Base-by-base conservation (phyloP, 1,140 invertebrate genomes). In the Homalodisca vitripennis region DNA sequence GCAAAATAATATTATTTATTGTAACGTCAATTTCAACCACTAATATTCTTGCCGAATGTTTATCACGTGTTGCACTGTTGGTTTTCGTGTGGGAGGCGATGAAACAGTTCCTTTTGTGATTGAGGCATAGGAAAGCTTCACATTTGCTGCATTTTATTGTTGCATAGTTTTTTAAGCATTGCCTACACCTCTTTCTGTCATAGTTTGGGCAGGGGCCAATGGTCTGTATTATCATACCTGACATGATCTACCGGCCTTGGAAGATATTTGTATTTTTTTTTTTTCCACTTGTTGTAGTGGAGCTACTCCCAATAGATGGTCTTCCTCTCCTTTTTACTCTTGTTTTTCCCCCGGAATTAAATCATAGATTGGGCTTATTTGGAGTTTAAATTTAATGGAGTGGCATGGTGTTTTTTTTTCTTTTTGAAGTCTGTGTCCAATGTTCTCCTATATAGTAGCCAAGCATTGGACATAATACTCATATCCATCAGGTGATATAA, bases 391-490 rank as follows among this genome's bases (percentile, higher is more conserved):
- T 51, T 20, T 22, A 51, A 51, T 22, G n/a, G 3, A 51, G n/a
- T 3, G 48, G 22, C n/a, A 20, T 51, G 3, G 48, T n/a, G 48
- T 20, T 51, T 51, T 20, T 3, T 12, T 12, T 51, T n/a, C 48
- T 20, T 3, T 3, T n/a, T 6, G 2, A 20, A 60, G 10, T 30
- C n/a, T 63, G 60, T 20, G 3, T 32, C 17, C 20, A 63, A 20
- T 63, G 60, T 22, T n/a, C 60, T 29, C 17, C 60, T 24, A 30
- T 66, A 70, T 27, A 66, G 20, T 17, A 70, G 51, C 68, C 64
- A 72, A 32, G 57, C 12, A 66, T 70, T 72, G n/a, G n/a, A n/a
- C n/a, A 70, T 60, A 31, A 70, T 41, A 57, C 62, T 27, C 64
- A 70, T 66, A 26, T 72, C 65, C 12, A 69, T 47, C n/a, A 72